Base-by-base conservation (phyloP, 2,888 invertebrate species). In the Temnothorax rugatulus region DNA sequence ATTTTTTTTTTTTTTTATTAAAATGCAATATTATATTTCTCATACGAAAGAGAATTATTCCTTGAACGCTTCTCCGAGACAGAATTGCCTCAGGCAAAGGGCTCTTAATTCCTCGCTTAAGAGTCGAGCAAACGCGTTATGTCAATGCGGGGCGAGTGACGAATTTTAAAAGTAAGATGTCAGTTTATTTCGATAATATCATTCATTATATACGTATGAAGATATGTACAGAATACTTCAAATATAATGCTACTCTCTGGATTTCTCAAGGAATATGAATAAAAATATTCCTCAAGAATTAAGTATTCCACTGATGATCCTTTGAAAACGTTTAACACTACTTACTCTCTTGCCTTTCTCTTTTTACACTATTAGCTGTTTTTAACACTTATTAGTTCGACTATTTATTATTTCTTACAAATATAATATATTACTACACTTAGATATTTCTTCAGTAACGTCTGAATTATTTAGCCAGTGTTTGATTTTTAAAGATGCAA, bases 91-190 rank as follows among this genome's bases (percentile, higher is more conserved):
- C 54, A 52, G 15, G n/a, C 15, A 57, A 73, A 73, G n/a, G 4
- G 29, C 29, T 29, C 9, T 73, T 73, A 41, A 57, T 38, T 47
- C 11, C 13, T 68, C 4, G n/a, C n/a, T 69, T 41, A n/a, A 69
- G 7, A 25, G 18, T 73, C 29, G 29, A 57, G 25, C 15, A 21
- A 71, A 73, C 21, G 11, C 5, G 41, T 74, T 57, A 41, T 41
- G 9, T 59, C 25, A 57, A 41, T 29, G 21, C 54, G 25, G 34
- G 18, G 25, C 25, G 9, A 21, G 25, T 73, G 41, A 41, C 25
- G 11, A 59, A 13, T 74, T 59, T 74, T 61, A 29, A 74, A 74
- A 74, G n/a, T 29, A 74, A 47, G 13, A 29, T 25, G 4, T 59
- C 29, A 4, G 13, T 59, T 59, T 13, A 18, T 8, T 13, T 59